A percentile compares a stretch with the other conserved stretches of the same genome.
These are phyloP conservation scores for Synaphobranchus kaupii DNA, from an alignment of 2,797 vertebrate genomes.

Conservation along the genomic window DNA sequence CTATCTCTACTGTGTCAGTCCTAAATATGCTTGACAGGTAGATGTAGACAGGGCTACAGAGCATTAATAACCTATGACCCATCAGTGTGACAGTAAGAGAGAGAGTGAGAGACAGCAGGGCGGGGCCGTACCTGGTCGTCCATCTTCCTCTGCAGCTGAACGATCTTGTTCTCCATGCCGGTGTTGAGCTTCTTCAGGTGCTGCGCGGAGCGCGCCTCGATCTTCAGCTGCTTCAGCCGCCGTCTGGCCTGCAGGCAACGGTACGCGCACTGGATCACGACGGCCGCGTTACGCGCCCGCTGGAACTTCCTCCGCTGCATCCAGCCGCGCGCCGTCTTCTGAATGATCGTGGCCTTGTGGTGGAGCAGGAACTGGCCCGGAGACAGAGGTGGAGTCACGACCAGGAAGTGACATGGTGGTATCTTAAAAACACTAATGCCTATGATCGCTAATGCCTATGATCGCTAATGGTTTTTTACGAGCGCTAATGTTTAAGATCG, in stretches of 20 bases:
- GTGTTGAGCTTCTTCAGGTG: conserved; percentile 90
- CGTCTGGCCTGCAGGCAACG: conserved; percentile 76
- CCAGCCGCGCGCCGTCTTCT: conserved; percentile 82
- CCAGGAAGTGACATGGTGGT: not conserved
- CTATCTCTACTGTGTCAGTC: not conserved
- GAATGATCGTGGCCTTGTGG: conserved; percentile 88
- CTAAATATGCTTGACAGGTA: not conserved
- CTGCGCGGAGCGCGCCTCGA: conserved; percentile 83
- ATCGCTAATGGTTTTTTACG: too few species aligned
- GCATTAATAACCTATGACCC: not conserved
- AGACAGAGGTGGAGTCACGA: not conserved
- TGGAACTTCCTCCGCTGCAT: conserved; percentile 71
- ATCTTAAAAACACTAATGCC: not conserved
- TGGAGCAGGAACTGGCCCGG: conserved; percentile 79
- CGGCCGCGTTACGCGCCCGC: conserved; percentile 67
- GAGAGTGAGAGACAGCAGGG: not conserved
- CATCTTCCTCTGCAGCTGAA: conserved; percentile 92
- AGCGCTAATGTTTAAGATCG: not conserved
- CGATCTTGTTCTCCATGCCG: conserved; percentile 98
- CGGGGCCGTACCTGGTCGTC: conserved; percentile 83
- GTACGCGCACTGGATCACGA: conserved; percentile 86
- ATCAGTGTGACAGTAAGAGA: not conserved
- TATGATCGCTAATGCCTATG: not conserved
- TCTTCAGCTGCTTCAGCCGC: conserved; percentile 82
- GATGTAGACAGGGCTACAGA: not conserved